A percentile compares a stretch with the other conserved stretches of the same genome.
These are phyloP conservation scores for Ailurus styani DNA, from an alignment of 2,113 vertebrate species.

Conservation along the genomic window DNA sequence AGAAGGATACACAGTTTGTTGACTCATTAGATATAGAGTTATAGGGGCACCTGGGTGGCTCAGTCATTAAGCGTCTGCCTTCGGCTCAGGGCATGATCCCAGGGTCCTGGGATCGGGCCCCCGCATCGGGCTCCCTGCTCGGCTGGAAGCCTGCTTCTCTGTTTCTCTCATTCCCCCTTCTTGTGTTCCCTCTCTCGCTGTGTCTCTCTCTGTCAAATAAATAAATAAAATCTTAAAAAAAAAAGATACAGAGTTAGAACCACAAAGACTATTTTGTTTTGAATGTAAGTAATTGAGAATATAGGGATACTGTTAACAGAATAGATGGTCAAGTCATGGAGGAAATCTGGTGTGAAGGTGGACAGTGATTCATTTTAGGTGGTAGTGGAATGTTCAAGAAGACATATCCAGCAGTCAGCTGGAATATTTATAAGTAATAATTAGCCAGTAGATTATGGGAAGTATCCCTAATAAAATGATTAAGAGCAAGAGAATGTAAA, in stretches of 20 bases:
- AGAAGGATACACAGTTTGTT: neutral
- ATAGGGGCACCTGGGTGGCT: no score
- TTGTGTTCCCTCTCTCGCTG: no score
- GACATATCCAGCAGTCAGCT: neutral
- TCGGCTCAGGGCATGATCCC: no score
- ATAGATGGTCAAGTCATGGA: neutral
- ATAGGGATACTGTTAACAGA: neutral
- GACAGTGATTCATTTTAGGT: neutral
- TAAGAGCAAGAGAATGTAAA: neutral
- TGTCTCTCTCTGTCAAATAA: no score
- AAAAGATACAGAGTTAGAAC: neutral
- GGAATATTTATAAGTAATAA: neutral
- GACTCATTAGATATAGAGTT: neutral
- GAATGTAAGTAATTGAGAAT: neutral
- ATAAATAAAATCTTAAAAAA: no score
- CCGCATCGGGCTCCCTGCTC: no score
- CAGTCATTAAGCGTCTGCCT: no score
- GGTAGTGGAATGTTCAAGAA: neutral
- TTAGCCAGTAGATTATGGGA: neutral
- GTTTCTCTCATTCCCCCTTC: no score
- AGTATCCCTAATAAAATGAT: neutral
- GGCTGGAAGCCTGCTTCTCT: no score
- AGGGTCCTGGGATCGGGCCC: no score
- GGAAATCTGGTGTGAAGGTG: neutral
- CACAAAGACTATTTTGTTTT: neutral